Evolutionary conservation across 2,888 invertebrate genomes (phyloP).

Genomic region (Galerucella calmariensis): DNA sequence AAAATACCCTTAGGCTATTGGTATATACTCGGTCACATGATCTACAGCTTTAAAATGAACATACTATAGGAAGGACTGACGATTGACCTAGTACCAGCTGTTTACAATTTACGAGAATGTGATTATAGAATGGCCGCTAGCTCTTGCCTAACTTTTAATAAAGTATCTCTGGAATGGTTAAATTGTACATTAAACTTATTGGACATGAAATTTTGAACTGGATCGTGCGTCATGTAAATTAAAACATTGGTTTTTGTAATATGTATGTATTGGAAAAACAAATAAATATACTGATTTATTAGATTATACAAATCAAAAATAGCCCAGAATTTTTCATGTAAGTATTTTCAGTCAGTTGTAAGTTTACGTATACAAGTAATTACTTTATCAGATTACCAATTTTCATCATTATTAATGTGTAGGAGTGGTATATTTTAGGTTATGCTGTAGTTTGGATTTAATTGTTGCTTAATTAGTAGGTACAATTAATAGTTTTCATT

Average conservation of each 20-base stretch:
- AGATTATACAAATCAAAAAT: conserved; percentile 30
- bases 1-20: conserved; percentile 29
- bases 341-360: conserved; percentile 25
- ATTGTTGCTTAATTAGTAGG: conserved; percentile 12
- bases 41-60: conserved; percentile 8
- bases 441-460: conserved; percentile 17
- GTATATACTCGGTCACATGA: conserved; percentile 26
- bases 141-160: conserved; percentile 52
- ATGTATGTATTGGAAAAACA: conserved; percentile 23
- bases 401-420: conserved; percentile 17
- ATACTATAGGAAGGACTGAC: conserved; percentile 31
- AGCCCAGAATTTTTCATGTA: conserved; percentile 31
- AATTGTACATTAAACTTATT: conserved; percentile 8
- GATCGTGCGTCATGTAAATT: conserved; percentile 19
- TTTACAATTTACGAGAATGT: conserved; percentile 49
- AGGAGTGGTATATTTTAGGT: conserved; percentile 22
- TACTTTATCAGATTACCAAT: conserved; percentile 14
- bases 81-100: conserved; percentile 51
- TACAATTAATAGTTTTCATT: neutral
- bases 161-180: conserved; percentile 29
- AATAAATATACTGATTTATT: conserved; percentile 28
- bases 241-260: conserved; percentile 18
- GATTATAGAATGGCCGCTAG: conserved; percentile 51
- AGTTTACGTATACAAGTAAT: conserved; percentile 3
- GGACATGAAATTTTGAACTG: conserved; percentile 4